Conservation (phyloP, 1,140 invertebrate species). For the Achatina immaculata region DNA sequence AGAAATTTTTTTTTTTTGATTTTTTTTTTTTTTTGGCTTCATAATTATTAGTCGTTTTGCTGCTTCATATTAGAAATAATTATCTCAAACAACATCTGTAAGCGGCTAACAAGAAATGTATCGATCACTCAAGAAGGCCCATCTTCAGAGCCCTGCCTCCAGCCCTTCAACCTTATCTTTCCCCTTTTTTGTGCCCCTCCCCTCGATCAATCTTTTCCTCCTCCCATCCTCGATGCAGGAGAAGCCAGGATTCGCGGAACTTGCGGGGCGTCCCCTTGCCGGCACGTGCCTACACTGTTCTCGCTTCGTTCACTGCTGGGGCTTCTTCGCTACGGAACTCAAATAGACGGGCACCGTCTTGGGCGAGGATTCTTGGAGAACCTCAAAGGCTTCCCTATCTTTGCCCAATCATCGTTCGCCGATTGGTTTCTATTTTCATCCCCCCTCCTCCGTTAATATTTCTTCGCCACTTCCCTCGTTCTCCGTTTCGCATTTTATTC, state of each 20-base stretch:
- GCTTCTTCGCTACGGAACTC: conserved; percentile 36
- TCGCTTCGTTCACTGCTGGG: conserved; percentile 12
- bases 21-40: too few species aligned
- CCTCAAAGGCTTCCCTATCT: conserved; percentile 27
- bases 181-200: not conserved
- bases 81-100: not conserved
- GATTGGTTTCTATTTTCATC: conserved; percentile 20
- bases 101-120: not conserved
- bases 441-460: not conserved
- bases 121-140: conserved; percentile 4
- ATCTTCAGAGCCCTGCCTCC: conserved; percentile 15
- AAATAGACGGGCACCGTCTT: conserved; percentile 33
- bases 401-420: conserved; percentile 26
- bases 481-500: not conserved
- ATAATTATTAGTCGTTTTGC: not conserved
- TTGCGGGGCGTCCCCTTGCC: conserved; percentile 21
- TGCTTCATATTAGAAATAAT: not conserved
- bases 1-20: too few species aligned
- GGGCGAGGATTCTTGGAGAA: not conserved
- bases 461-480: not conserved
- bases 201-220: conserved; percentile 19
- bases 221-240: conserved; percentile 6
- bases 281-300: conserved; percentile 28
- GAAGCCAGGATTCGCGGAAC: conserved; percentile 35
- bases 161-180: not conserved